A percentile compares a stretch with the other conserved stretches of the same genome.
phyloP scores from a whole-genome alignment of 2,888 invertebrate genomes.

The Blastobasis lacticolella region DNA sequence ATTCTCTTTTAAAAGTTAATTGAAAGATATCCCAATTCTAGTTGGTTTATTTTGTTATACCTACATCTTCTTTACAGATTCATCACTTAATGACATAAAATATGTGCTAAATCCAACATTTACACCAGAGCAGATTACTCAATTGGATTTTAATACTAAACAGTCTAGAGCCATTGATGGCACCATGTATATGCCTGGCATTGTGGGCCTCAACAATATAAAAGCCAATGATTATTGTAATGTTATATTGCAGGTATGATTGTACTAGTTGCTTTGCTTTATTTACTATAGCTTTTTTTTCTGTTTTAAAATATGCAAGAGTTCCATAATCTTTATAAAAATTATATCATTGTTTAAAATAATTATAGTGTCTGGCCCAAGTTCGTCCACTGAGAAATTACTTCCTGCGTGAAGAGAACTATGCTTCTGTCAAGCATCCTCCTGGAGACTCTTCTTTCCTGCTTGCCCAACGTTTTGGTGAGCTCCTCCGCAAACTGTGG shows the following conservation, averaged over 20 bases:
- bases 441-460: constrained; percentile 96
- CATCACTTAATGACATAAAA: constrained; percentile 97
- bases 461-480: constrained; percentile 94
- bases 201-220: constrained; percentile 98
- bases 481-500: constrained; percentile 97
- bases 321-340: not conserved
- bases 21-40: too few species aligned
- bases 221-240: constrained; percentile 99
- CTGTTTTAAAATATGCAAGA: too few species aligned
- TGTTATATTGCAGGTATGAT: constrained; percentile 91
- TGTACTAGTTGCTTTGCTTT: too few species aligned
- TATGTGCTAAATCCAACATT: constrained; percentile 99
- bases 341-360: not conserved
- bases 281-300: too few species aligned
- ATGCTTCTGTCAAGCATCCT: constrained; percentile 89
- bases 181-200: constrained; percentile 96
- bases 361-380: constrained; percentile 90
- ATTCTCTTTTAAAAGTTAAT: too few species aligned
- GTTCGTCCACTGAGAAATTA: constrained; percentile 96
- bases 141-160: constrained; percentile 86
- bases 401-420: constrained; percentile 95
- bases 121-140: constrained; percentile 85
- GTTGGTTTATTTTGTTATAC: not conserved
- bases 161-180: constrained; percentile 97
- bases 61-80: constrained; percentile 74